These are phyloP conservation scores for Sogatella furcifera DNA, from an alignment of 1,140 invertebrate species.

Conservation along the genomic window DNA sequence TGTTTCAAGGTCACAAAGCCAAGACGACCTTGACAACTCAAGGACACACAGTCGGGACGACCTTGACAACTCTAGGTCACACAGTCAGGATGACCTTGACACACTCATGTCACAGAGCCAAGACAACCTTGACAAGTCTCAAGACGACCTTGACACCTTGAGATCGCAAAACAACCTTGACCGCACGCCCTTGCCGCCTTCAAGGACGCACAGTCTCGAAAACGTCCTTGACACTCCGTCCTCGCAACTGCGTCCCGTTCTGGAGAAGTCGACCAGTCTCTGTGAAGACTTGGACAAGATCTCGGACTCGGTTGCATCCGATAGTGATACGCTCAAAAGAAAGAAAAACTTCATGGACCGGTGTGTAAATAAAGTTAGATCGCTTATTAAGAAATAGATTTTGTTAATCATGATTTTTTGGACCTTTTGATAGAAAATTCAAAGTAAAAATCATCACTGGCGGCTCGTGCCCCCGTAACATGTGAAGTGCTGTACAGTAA, in stretches of 20 bases:
- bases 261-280: conserved; percentile 18
- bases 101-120: background rate
- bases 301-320: conserved; percentile 11
- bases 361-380: conserved; percentile 64
- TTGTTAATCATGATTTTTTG: no score
- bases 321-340: conserved; percentile 8
- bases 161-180: no score
- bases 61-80: conserved; percentile 4
- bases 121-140: background rate
- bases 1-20: background rate
- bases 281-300: conserved; percentile 15
- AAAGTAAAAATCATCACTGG: no score
- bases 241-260: conserved; percentile 32
- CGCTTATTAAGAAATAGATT: conserved; percentile 46
- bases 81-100: background rate
- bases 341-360: conserved; percentile 61
- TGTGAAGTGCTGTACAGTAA: no score
- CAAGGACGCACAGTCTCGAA: conserved; percentile 4
- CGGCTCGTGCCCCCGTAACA: no score
- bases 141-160: background rate
- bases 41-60: conserved; percentile 32
- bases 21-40: background rate
- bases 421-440: no score
- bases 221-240: conserved; percentile 3
- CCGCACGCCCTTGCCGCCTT: background rate